Percentiles rank a stretch among this genome's conserved stretches.
Evolutionary conservation across 1,140 invertebrate species (phyloP).

Genomic region (Drosophila obscura): DNA sequence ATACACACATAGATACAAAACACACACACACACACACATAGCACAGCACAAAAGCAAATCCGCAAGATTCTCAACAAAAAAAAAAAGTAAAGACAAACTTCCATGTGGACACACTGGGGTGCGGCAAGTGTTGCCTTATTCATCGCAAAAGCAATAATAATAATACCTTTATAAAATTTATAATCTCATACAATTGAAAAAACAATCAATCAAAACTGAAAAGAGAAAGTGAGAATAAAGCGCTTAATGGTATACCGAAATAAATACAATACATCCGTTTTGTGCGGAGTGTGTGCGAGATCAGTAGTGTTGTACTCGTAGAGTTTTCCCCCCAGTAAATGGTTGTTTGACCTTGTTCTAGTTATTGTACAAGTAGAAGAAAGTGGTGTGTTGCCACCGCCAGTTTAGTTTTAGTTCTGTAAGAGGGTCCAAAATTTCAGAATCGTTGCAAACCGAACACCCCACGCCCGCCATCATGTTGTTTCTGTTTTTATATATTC

Average conservation of each 20-base stretch:
- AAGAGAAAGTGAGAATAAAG: neutral
- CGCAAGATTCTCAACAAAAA: neutral
- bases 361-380: too few species aligned
- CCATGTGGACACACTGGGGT: conserved; percentile 32
- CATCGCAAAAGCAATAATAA: conserved; percentile 38
- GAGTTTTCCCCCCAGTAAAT: too few species aligned
- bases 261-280: neutral
- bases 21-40: too few species aligned
- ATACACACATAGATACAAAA: too few species aligned
- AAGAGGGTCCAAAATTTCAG: conserved; percentile 36
- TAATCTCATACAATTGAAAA: too few species aligned
- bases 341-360: too few species aligned
- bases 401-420: conserved; percentile 31
- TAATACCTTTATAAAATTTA: conserved; percentile 2
- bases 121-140: conserved; percentile 42
- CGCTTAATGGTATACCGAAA: conserved; percentile 8
- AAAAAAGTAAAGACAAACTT: neutral
- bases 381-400: too few species aligned
- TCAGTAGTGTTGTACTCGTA: too few species aligned
- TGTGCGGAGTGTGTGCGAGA: neutral
- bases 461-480: neutral
- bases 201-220: conserved; percentile 42
- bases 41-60: too few species aligned
- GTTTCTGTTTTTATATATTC: conserved; percentile 21
- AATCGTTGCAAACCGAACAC: neutral